Base-by-base conservation (phyloP, 2,888 invertebrate genomes). In the Polydrusus cervinus region DNA sequence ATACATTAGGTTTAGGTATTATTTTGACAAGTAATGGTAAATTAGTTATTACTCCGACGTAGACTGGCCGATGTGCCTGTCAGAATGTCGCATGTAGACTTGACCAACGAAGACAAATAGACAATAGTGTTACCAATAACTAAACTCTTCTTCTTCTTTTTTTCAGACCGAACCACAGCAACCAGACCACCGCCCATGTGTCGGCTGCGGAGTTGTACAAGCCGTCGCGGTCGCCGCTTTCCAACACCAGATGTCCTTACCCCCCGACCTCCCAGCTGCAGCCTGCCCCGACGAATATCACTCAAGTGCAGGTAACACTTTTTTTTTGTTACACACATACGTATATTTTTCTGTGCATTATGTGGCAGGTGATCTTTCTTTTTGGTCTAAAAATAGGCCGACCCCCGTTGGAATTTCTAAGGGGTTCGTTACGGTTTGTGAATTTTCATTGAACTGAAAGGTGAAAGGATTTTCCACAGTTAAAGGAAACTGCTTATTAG, bases 211-310 rank as follows among this genome's bases (percentile, higher is more conserved):
- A 84, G 70, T 80, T 83, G 71, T 84, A 84, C 86, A 84, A 86
- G 84, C 82, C 90, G 86, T 79, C 87, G 80, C 83, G 87, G 84
- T 78, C 85, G 80, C 79, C 88, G 84, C 78, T 90, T 87, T 78
- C 88, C 84, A 8, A 90, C 53, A 85, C 83, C 14, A 89, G 85
- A 76, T 89, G 90, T 68, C 87, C 88, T 16, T 88, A 88, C 84
- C 90, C 90, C 87, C 87, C 71, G 84, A 85, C 76, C 83, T 82
- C 64, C 84, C 88, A 85, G 88, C 87, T 18, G 86, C 87, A 86
- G 87, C 89, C 89, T 70, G 62, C 81, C 87, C 88, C 1, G 85
- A 87, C 13, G 88, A 87, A 81, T 86, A 89, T 25, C 85, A 81
- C 87, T 88, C 84, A 80, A 75, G 81, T 82, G 75, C 82, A 81